Evolutionary conservation across 2,888 invertebrate genomes (phyloP).

Genomic region (Pyrrhosoma nymphula): DNA sequence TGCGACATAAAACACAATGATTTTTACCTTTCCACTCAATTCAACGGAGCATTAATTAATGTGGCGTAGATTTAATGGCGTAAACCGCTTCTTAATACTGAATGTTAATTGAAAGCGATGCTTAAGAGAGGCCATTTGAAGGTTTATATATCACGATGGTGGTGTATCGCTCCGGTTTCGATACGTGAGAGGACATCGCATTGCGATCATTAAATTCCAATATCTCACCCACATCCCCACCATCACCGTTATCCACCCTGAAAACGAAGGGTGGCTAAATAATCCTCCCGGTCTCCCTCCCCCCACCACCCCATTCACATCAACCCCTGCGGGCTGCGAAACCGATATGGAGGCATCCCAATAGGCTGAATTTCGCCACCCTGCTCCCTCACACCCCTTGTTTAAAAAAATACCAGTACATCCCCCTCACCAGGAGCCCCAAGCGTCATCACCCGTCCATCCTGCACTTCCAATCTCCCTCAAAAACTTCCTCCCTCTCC

Average conservation of each 20-base stretch:
- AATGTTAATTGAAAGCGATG: no score
- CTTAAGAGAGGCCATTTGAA: no score
- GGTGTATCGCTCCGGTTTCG: no score
- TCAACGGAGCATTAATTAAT: no score
- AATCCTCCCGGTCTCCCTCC: neutral
- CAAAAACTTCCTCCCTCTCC: neutral
- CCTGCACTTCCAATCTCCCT: neutral
- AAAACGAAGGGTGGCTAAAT: neutral
- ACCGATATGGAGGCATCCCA: neutral
- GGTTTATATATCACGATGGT: no score
- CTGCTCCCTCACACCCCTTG: neutral
- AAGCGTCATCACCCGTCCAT: neutral
- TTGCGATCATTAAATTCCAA: neutral
- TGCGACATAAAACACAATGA: no score
- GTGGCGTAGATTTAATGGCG: no score
- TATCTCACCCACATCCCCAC: neutral
- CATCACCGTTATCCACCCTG: neutral
- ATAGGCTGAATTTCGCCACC: neutral
- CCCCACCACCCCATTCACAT: neutral
- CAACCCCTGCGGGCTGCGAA: neutral
- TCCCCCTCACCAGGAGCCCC: neutral
- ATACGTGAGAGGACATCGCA: neutral
- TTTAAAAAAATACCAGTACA: neutral
- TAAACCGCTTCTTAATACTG: no score
- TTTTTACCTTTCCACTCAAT: no score